phyloP scores from a whole-genome alignment of 2,113 vertebrate genomes.

The Bujurquina vittata region DNA sequence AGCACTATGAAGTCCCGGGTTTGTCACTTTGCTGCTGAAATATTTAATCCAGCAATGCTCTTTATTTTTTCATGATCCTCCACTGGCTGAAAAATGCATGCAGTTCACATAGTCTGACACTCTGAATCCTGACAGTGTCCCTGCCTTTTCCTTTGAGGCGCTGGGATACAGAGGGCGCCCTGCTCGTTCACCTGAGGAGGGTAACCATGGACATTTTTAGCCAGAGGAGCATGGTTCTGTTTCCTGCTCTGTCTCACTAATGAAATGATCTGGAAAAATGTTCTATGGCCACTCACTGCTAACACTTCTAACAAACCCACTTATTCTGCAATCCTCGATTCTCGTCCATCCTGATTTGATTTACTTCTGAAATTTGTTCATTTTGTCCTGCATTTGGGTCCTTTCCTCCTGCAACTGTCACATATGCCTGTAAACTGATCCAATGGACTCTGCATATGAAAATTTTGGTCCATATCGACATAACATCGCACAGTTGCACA shows the following conservation, averaged over 20 bases:
- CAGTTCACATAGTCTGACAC: slow-evolving; percentile 56
- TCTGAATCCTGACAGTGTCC: slow-evolving; percentile 55
- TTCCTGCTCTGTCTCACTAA: neutral
- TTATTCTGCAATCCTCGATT: neutral
- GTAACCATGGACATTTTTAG: neutral
- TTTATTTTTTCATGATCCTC: slow-evolving; percentile 70
- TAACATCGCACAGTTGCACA: too few relatives aligned
- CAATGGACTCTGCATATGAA: neutral
- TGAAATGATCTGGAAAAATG: too few relatives aligned
- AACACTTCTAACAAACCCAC: neutral
- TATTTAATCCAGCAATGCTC: slow-evolving; percentile 63
- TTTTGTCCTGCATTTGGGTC: neutral
- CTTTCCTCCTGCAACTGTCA: neutral
- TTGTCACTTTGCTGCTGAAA: slow-evolving; percentile 64
- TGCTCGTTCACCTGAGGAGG: neutral
- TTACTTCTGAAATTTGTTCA: neutral
- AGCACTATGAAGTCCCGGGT: neutral
- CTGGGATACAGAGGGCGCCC: slow-evolving; percentile 4
- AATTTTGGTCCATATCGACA: too few relatives aligned
- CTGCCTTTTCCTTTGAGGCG: slow-evolving; percentile 30
- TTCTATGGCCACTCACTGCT: neutral
- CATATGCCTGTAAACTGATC: neutral
- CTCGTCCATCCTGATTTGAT: neutral
- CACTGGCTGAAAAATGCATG: slow-evolving; percentile 62
- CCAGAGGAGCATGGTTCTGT: neutral